These are phyloP conservation scores for Glyptemys insculpta DNA, from an alignment of 2,797 vertebrate species.

Conservation along the genomic window DNA sequence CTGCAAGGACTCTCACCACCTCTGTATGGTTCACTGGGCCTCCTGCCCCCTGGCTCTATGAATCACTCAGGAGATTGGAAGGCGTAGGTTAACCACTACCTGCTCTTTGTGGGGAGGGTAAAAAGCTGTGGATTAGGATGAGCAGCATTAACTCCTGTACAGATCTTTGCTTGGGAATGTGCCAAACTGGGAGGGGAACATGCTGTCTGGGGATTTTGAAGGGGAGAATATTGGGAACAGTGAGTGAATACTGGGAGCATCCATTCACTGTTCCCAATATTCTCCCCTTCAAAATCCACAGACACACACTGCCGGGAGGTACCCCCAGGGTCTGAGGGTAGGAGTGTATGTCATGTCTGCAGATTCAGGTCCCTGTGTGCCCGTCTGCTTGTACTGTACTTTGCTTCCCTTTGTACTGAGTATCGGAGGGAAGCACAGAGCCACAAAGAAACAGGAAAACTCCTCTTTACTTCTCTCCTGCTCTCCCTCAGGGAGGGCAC, in stretches of 20 bases:
- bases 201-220: background rate
- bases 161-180: background rate
- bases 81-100: background rate
- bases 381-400: background rate
- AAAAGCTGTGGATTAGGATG: background rate
- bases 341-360: background rate
- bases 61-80: background rate
- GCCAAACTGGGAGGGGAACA: background rate
- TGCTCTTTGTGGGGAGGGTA: background rate
- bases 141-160: background rate
- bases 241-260: background rate
- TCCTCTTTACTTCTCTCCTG: background rate
- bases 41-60: background rate
- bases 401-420: background rate
- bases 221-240: too few species aligned
- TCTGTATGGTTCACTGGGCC: rapidly evolving
- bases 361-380: background rate
- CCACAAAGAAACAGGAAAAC: background rate
- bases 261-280: background rate
- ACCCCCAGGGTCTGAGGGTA: background rate
- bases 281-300: background rate
- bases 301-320: background rate
- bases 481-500: too few species aligned
- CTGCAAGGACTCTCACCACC: background rate
- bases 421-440: background rate